Percentiles rank a stretch among this genome's conserved stretches.
Evolutionary conservation across 2,113 vertebrate genomes (phyloP).

Genomic region (Muscicapa adusta): DNA sequence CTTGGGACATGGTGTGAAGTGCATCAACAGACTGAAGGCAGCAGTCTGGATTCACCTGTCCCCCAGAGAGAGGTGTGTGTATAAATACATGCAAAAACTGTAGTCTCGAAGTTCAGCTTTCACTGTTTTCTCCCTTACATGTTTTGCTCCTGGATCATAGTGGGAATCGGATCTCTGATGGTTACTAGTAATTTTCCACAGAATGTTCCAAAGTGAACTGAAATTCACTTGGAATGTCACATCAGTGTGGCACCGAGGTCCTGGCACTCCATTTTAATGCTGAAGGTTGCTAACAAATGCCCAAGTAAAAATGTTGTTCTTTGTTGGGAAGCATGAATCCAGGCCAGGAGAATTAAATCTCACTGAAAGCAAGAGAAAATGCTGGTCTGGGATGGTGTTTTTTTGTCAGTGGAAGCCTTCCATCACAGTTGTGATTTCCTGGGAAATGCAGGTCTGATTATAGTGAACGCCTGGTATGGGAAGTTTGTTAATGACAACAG

Average conservation of each 20-base stretch:
- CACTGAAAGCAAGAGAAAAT: not conserved
- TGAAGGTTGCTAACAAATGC: not conserved
- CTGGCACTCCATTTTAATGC: not conserved
- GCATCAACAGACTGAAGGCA: not conserved
- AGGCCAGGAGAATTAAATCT: not conserved
- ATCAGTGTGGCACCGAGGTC: not conserved
- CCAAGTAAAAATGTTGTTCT: not conserved
- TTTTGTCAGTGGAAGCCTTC: not conserved
- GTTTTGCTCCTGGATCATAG: not conserved
- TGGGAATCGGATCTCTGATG: not conserved
- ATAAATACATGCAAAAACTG: not conserved
- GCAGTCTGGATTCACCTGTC: not conserved
- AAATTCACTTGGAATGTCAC: not conserved
- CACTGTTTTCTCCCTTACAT: not conserved
- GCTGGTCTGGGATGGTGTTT: not conserved
- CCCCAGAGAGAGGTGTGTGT: not conserved
- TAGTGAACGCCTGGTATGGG: constrained; percentile 98
- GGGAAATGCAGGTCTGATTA: constrained; percentile 83
- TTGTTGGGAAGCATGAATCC: not conserved
- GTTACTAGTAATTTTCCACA: not conserved
- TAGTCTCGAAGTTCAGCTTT: not conserved
- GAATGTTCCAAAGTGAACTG: not conserved
- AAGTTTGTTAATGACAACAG: constrained; percentile 97
- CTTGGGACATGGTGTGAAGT: not conserved
- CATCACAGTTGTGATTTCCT: not conserved